These are phyloP conservation scores for Terrapene triunguis DNA, from an alignment of 2,113 vertebrate genomes.

Conservation along the genomic window DNA sequence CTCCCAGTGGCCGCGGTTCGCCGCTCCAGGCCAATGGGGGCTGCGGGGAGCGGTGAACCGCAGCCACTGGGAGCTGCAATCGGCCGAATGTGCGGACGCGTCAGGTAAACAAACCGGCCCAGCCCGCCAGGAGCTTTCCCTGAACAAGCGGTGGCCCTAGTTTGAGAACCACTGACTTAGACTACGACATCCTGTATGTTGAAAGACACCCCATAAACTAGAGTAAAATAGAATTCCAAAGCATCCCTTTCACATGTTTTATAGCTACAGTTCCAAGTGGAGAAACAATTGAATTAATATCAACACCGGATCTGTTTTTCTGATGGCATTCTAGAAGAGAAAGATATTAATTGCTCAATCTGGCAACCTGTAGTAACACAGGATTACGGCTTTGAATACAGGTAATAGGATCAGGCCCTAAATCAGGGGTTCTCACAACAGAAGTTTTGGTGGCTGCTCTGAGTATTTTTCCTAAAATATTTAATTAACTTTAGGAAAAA, in stretches of 20 bases:
- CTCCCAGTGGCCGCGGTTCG: too few relatives aligned
- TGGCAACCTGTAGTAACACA: background rate
- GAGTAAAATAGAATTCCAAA: background rate
- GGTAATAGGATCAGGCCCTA: background rate
- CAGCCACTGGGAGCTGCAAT: too few relatives aligned
- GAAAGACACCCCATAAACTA: background rate
- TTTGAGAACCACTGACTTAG: background rate
- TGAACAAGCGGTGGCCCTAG: too few relatives aligned
- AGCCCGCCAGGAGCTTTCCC: too few relatives aligned
- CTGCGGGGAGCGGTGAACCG: too few relatives aligned
- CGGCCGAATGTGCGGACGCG: too few relatives aligned
- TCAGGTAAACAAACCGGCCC: too few relatives aligned
- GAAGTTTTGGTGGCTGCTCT: too few relatives aligned
- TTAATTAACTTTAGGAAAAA: too few relatives aligned
- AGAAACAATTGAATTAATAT: background rate
- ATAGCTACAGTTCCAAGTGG: background rate
- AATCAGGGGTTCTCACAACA: background rate
- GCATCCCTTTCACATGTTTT: background rate
- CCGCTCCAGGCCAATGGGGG: too few relatives aligned
- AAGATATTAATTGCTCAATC: background rate
- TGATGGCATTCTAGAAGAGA: background rate
- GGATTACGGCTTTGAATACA: background rate
- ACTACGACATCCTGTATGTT: background rate
- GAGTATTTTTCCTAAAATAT: too few relatives aligned
- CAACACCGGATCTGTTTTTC: background rate